Conservation (phyloP, 2,888 invertebrate species). For the Diploptera punctata region DNA sequence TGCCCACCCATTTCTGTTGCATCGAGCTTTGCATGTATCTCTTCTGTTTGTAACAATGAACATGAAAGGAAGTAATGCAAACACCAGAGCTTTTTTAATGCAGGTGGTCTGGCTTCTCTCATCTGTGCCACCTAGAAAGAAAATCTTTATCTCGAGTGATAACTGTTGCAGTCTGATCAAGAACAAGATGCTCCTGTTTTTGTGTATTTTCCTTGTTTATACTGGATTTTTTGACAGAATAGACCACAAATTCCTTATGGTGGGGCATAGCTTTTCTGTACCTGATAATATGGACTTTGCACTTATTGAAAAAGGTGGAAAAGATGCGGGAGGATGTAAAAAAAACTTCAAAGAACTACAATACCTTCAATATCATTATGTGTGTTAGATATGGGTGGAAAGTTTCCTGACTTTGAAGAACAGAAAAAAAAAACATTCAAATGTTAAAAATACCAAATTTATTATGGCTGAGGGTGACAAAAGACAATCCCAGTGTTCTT, state of each 20-base stretch:
- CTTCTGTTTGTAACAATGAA: too few relatives aligned
- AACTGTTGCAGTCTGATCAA: too few relatives aligned
- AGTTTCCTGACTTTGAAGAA: slow-evolving; percentile 16
- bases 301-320: slow-evolving; percentile 1
- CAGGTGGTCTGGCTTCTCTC: too few relatives aligned
- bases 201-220: too few relatives aligned
- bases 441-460: slow-evolving; percentile 13
- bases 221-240: slow-evolving; percentile 15
- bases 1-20: too few relatives aligned
- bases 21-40: too few relatives aligned
- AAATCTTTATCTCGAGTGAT: too few relatives aligned
- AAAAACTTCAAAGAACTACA: too few relatives aligned
- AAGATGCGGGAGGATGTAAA: slow-evolving; percentile 9
- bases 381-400: slow-evolving; percentile 1
- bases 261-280: slow-evolving; percentile 10
- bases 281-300: slow-evolving; percentile 21
- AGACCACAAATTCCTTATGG: slow-evolving; percentile 23
- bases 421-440: background rate
- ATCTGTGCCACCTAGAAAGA: too few relatives aligned
- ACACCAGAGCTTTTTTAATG: too few relatives aligned
- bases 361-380: slow-evolving; percentile 3
- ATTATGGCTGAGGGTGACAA: slow-evolving; percentile 22
- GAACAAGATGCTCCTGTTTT: too few relatives aligned
- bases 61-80: too few relatives aligned
- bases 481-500: slow-evolving; percentile 14